phyloP scores from a whole-genome alignment of 2,797 vertebrate genomes.

The Tadarida brasiliensis region DNA sequence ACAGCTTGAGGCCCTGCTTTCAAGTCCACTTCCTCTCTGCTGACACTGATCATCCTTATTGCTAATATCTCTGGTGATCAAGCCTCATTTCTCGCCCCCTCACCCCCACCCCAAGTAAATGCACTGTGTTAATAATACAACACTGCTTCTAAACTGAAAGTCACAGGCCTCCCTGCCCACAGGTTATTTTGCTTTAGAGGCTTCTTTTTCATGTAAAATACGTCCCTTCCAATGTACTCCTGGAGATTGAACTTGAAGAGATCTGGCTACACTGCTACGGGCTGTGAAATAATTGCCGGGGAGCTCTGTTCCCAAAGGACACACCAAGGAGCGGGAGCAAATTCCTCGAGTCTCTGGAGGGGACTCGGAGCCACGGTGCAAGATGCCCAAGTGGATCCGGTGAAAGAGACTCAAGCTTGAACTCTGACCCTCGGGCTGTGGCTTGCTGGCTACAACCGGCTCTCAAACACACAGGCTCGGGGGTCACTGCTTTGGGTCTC shows the following conservation, averaged over 20 bases:
- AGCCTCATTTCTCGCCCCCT: conserved; percentile 71
- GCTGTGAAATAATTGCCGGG: conserved; percentile 86
- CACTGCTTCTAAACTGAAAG: conserved; percentile 73
- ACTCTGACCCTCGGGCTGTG: neutral
- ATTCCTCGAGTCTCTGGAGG: conserved; percentile 45
- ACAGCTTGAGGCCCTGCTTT: conserved; percentile 10
- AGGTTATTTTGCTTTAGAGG: conserved; percentile 77
- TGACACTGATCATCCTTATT: conserved; percentile 73
- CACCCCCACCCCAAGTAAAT: conserved; percentile 69
- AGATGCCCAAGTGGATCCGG: neutral
- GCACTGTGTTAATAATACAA: conserved; percentile 75
- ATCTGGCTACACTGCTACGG: conserved; percentile 80
- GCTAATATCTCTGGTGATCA: conserved; percentile 68
- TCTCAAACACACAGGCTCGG: neutral
- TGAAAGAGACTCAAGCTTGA: neutral
- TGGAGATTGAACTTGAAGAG: conserved; percentile 81
- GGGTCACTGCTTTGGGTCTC: neutral
- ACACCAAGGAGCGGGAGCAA: conserved; percentile 24
- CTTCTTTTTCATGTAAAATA: conserved; percentile 86
- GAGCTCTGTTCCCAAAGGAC: conserved; percentile 80
- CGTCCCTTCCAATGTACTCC: conserved; percentile 76
- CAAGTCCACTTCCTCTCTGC: conserved; percentile 18
- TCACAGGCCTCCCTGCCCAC: conserved; percentile 73
- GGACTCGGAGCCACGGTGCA: neutral
- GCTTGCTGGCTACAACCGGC: neutral